phyloP scores from a whole-genome alignment of 2,888 invertebrate species.

The Selenia dentaria region DNA sequence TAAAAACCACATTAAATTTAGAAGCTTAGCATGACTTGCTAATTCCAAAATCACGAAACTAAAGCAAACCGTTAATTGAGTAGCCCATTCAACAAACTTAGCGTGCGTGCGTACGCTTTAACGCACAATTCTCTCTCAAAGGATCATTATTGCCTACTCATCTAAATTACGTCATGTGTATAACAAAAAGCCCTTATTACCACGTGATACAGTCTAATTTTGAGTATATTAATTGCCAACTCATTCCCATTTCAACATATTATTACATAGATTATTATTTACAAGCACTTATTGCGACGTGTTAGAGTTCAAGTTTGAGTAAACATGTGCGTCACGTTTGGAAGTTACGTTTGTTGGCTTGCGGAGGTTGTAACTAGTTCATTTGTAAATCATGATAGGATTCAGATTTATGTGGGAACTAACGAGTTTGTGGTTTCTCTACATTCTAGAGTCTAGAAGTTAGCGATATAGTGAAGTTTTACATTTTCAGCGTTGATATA shows the following conservation, averaged over 20 bases:
- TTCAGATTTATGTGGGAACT: conserved; percentile 6
- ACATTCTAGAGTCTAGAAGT: no score
- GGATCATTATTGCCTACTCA: conserved; percentile 25
- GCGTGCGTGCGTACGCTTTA: conserved; percentile 12
- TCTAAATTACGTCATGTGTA: conserved; percentile 14
- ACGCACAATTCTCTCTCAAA: conserved; percentile 22
- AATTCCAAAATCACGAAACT: conserved; percentile 19
- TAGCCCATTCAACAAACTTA: conserved; percentile 13
- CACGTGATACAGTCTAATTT: conserved; percentile 7
- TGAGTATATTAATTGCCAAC: background rate
- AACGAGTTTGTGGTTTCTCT: background rate
- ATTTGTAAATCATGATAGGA: conserved; percentile 17
- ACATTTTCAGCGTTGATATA: no score
- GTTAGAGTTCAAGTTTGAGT: conserved; percentile 9
- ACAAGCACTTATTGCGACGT: conserved; percentile 6
- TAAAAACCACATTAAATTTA: no score
- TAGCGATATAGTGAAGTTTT: no score
- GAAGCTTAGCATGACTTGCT: conserved; percentile 14
- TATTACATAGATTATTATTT: background rate
- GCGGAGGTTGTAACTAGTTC: conserved; percentile 11
- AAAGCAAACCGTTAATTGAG: conserved; percentile 21
- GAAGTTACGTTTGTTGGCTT: conserved; percentile 5
- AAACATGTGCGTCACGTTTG: background rate
- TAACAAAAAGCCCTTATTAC: conserved; percentile 10
- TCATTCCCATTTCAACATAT: no score